Conservation (phyloP, 2,113 vertebrate genomes). For the Heptranchias perlo region DNA sequence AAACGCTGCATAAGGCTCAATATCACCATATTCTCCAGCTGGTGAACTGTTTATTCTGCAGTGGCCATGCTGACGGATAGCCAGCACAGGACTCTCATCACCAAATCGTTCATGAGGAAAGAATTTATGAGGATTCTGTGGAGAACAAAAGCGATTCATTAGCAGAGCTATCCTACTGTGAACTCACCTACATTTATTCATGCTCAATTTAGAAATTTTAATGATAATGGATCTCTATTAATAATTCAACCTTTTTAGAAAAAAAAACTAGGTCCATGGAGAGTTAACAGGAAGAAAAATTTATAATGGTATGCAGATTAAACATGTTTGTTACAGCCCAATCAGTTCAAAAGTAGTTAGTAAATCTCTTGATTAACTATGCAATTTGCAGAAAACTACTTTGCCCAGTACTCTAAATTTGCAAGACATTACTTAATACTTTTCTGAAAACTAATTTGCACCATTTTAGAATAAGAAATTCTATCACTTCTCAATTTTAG, state of each 20-base stretch:
- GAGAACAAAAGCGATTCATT: conserved; percentile 30
- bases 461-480: neutral
- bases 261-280: neutral
- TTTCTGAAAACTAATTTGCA: neutral
- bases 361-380: neutral
- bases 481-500: too few species aligned
- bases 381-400: neutral
- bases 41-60: conserved; percentile 91
- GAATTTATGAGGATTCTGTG: conserved; percentile 95
- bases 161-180: neutral
- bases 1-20: conserved; percentile 88
- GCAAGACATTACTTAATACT: neutral
- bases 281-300: neutral
- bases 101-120: conserved; percentile 96
- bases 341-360: neutral
- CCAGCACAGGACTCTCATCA: conserved; percentile 90
- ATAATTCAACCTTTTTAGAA: neutral
- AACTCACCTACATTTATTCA: neutral
- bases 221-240: neutral
- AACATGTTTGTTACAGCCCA: neutral
- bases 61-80: conserved; percentile 78
- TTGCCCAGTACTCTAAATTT: neutral
- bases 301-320: neutral
- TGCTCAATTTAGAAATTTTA: neutral
- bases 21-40: conserved; percentile 84